Evolutionary conservation across 1,140 invertebrate genomes (phyloP).

Genomic region (Drosophila sp.): DNA sequence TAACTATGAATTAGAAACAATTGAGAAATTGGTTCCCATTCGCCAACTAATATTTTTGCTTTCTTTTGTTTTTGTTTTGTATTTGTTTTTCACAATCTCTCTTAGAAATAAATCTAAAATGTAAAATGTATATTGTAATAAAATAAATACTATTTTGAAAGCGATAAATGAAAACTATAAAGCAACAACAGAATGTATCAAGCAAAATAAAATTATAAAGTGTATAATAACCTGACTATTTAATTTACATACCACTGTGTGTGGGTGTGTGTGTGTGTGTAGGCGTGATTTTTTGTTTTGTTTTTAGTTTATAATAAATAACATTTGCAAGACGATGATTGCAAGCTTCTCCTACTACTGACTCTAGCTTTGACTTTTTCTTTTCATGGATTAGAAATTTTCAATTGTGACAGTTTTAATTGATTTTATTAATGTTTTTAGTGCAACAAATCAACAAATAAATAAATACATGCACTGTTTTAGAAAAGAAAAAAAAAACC

Average conservation of each 20-base stretch:
- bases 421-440: slow-evolving; percentile 52
- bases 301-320: slow-evolving; percentile 70
- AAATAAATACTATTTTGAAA: slow-evolving; percentile 70
- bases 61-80: not conserved
- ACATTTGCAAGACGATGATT: slow-evolving; percentile 44
- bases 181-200: slow-evolving; percentile 62
- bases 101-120: slow-evolving; percentile 55
- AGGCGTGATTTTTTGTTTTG: slow-evolving; percentile 39
- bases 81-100: slow-evolving; percentile 8
- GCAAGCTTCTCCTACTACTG: slow-evolving; percentile 34
- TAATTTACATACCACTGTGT: slow-evolving; percentile 32
- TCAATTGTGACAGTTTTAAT: slow-evolving; percentile 65
- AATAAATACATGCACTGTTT: slow-evolving; percentile 76
- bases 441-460: slow-evolving; percentile 79
- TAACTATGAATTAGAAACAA: slow-evolving; percentile 54
- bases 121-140: slow-evolving; percentile 30
- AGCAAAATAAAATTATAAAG: slow-evolving; percentile 49
- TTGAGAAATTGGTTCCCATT: not conserved
- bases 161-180: slow-evolving; percentile 43
- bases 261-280: slow-evolving; percentile 1
- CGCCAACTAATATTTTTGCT: not conserved
- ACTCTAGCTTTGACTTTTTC: slow-evolving; percentile 44
- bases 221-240: slow-evolving; percentile 20
- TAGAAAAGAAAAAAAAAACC: slow-evolving; percentile 6
- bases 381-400: slow-evolving; percentile 25